A percentile compares a stretch with the other conserved stretches of the same genome.
Conservation (phyloP, 1,140 invertebrate species). For the Cyclina sinensis region DNA sequence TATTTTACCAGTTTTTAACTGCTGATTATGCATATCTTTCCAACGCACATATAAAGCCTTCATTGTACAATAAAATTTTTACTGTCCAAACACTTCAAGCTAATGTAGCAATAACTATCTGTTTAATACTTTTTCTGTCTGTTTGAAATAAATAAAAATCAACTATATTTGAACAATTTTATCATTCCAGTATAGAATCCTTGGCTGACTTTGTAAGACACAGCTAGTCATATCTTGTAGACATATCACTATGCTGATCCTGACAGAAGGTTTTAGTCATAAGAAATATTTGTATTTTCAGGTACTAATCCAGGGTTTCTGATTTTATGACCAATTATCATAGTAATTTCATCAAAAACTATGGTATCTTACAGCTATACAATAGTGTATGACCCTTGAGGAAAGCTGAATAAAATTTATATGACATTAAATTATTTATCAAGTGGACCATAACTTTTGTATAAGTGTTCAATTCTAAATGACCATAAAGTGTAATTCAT, state of each 20-base stretch:
- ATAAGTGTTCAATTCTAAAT: not conserved
- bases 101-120: too few relatives aligned
- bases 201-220: too few relatives aligned
- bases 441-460: not conserved
- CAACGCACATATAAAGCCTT: constrained; percentile 52
- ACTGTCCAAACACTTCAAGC: too few relatives aligned
- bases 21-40: constrained; percentile 39
- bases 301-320: not conserved
- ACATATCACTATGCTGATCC: too few relatives aligned
- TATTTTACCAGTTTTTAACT: constrained; percentile 25
- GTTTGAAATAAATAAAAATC: too few relatives aligned
- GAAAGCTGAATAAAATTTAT: not conserved
- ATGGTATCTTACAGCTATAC: not conserved
- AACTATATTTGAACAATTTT: too few relatives aligned
- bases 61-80: too few relatives aligned
- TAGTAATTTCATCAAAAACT: not conserved
- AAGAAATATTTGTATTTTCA: not conserved
- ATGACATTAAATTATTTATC: not conserved
- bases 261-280: too few relatives aligned
- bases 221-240: too few relatives aligned
- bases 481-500: constrained; percentile 15
- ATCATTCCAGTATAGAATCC: too few relatives aligned
- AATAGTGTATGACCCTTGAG: not conserved
- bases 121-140: too few relatives aligned
- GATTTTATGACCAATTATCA: not conserved